Conservation (phyloP, 2,797 vertebrate genomes). For the Oreonectes daqikongensis region DNA sequence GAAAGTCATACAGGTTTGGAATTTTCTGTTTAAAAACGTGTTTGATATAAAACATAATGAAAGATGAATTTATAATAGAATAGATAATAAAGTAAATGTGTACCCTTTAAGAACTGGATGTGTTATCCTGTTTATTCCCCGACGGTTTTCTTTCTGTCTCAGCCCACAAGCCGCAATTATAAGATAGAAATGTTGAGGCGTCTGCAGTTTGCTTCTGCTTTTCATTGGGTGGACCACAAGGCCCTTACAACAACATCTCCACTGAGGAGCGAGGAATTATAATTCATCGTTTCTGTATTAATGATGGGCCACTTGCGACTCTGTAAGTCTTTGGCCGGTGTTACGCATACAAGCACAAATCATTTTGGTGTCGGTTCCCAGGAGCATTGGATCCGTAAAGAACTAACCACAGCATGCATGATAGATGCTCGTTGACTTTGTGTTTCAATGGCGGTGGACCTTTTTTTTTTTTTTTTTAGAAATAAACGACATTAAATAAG, state of each 20-base stretch:
- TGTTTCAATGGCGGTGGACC: neutral
- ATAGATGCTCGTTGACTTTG: neutral
- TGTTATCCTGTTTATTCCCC: conserved; percentile 74
- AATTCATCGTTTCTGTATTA: conserved; percentile 63
- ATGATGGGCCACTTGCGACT: conserved; percentile 67
- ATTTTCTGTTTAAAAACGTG: too few relatives aligned
- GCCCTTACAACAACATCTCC: conserved; percentile 67
- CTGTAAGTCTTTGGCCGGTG: conserved; percentile 59
- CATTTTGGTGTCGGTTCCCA: conserved; percentile 51
- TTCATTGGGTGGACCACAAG: conserved; percentile 61
- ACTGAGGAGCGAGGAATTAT: conserved; percentile 59
- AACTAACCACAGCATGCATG: conserved; percentile 6
- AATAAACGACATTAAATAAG: neutral
- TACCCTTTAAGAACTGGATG: conserved; percentile 63
- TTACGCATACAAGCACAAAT: conserved; percentile 65
- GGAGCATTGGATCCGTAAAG: conserved; percentile 12
- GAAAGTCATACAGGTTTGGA: too few relatives aligned
- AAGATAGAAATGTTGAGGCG: conserved; percentile 67
- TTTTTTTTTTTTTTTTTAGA: too few relatives aligned
- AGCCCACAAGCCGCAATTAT: conserved; percentile 67
- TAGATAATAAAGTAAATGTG: conserved; percentile 22
- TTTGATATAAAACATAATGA: neutral
- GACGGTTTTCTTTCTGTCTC: conserved; percentile 68
- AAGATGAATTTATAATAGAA: neutral
- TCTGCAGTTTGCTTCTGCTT: conserved; percentile 58